Percentiles rank a stretch among this genome's conserved stretches.
phyloP scores from a whole-genome alignment of 2,888 invertebrate genomes.

The Blastobasis adustella region DNA sequence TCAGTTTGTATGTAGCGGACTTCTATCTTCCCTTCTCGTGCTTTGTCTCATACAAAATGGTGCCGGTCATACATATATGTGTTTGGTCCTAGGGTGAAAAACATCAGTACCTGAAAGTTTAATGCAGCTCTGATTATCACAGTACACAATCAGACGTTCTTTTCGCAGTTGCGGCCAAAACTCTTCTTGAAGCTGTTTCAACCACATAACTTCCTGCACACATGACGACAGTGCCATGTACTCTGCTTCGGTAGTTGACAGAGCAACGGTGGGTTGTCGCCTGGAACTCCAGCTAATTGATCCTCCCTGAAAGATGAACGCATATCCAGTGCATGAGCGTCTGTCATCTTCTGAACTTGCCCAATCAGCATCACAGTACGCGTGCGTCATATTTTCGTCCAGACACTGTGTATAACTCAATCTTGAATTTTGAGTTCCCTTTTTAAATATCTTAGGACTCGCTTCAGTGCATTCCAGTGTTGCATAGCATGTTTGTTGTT shows the following conservation, averaged over 20 bases:
- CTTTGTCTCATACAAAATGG: constrained; percentile 6
- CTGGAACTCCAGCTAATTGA: background rate
- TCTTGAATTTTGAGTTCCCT: constrained; percentile 9
- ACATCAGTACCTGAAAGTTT: background rate
- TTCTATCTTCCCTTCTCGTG: background rate
- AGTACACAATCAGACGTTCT: background rate
- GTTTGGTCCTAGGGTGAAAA: constrained; percentile 7
- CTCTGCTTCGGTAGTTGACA: background rate
- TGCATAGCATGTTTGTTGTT: constrained; percentile 7
- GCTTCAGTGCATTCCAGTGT: constrained; percentile 12
- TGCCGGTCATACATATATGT: constrained; percentile 8
- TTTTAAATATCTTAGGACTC: constrained; percentile 10
- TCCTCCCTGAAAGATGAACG: constrained; percentile 13
- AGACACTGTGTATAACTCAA: constrained; percentile 6
- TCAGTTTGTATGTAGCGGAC: constrained; percentile 5
- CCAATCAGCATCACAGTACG: constrained; percentile 12
- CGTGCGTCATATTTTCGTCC: constrained; percentile 4
- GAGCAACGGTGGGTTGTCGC: background rate
- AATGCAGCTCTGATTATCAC: background rate
- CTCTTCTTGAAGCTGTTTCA: background rate
- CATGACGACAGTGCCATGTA: background rate
- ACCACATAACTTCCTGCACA: background rate
- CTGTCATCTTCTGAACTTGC: constrained; percentile 7
- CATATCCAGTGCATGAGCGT: constrained; percentile 14
- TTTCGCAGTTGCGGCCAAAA: background rate